Conservation (phyloP, 1,140 invertebrate species). For the Bathynomus jamesi region DNA sequence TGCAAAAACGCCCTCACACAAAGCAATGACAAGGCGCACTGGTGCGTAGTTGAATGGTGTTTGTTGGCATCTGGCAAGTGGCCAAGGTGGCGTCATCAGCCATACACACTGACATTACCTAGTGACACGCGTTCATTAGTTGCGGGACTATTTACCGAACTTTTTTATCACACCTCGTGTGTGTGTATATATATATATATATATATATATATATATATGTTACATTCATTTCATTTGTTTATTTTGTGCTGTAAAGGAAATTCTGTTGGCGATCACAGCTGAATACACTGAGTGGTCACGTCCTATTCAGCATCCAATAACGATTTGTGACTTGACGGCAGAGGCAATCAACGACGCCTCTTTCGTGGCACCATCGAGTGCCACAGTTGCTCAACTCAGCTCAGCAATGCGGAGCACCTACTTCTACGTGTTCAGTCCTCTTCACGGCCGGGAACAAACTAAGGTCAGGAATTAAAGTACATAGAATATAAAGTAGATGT, state of each 20-base stretch:
- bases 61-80: too few relatives aligned
- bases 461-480: too few relatives aligned
- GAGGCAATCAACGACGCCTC: constrained; percentile 1
- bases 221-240: neutral
- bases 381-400: neutral
- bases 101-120: too few relatives aligned
- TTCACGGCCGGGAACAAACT: neutral
- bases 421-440: neutral
- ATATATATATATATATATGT: constrained; percentile 3
- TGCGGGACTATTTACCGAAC: too few relatives aligned
- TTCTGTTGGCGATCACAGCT: neutral
- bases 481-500: too few relatives aligned
- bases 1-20: too few relatives aligned
- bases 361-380: neutral
- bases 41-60: too few relatives aligned
- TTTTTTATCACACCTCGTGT: neutral
- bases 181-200: constrained; percentile 1
- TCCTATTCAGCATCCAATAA: neutral
- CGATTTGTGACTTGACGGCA: neutral
- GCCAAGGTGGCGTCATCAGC: too few relatives aligned
- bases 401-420: neutral
- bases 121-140: too few relatives aligned
- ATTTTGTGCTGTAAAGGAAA: neutral
- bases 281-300: neutral
- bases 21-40: too few relatives aligned